Conservation (phyloP, 1,140 invertebrate genomes). For the Drosophila persimilis region DNA sequence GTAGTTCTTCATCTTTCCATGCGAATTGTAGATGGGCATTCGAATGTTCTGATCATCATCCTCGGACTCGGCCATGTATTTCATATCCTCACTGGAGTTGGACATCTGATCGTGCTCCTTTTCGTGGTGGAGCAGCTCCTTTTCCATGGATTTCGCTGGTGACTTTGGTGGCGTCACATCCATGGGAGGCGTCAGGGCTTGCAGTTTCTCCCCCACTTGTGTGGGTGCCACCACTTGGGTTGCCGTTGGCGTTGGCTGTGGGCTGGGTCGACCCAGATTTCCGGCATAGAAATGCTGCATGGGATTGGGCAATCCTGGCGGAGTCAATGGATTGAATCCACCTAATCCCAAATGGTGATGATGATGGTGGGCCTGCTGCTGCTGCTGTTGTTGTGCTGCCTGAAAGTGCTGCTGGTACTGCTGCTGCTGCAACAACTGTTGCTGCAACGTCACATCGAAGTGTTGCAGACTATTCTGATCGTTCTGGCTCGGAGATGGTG, state of each 20-base stretch:
- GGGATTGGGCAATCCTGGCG: constrained; percentile 83
- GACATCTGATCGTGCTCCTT: constrained; percentile 83
- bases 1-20: constrained; percentile 93
- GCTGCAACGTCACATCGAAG: constrained; percentile 66
- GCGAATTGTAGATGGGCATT: constrained; percentile 90
- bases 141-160: constrained; percentile 84
- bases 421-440: constrained; percentile 75
- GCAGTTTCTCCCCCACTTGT: constrained; percentile 52
- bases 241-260: constrained; percentile 63
- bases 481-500: constrained; percentile 83
- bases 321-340: constrained; percentile 82
- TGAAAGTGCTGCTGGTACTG: constrained; percentile 81
- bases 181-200: constrained; percentile 78
- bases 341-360: constrained; percentile 72
- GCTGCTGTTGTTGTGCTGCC: constrained; percentile 69
- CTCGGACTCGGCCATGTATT: constrained; percentile 84
- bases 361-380: constrained; percentile 52
- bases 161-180: constrained; percentile 85
- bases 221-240: constrained; percentile 15
- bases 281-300: constrained; percentile 82
- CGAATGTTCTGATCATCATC: constrained; percentile 87
- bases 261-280: constrained; percentile 78
- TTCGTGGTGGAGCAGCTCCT: constrained; percentile 42
- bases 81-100: constrained; percentile 83
- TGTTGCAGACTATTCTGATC: constrained; percentile 81